Percentiles rank a stretch among this genome's conserved stretches.
phyloP scores from a whole-genome alignment of 2,113 vertebrate genomes.

The Coturnix japonica region DNA sequence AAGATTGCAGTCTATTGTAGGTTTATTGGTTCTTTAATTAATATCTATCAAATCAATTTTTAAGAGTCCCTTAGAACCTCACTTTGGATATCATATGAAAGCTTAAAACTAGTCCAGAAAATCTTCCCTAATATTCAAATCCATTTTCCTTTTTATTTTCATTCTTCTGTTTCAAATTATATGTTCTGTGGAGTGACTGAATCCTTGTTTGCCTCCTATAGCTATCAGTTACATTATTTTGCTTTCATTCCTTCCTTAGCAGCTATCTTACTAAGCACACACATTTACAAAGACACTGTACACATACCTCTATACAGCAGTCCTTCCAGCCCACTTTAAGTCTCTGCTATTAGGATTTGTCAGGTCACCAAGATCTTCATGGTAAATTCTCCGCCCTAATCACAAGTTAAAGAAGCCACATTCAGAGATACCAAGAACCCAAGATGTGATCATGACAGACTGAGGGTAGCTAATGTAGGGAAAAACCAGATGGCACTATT shows the following conservation, averaged over 20 bases:
- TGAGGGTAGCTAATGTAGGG: background rate
- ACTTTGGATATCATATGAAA: conserved; percentile 3
- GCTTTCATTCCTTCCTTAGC: background rate
- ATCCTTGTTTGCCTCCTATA: background rate
- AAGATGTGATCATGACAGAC: background rate
- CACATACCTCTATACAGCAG: background rate
- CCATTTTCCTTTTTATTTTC: conserved; percentile 20
- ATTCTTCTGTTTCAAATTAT: conserved; percentile 39
- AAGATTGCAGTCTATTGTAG: background rate
- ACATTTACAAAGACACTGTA: background rate
- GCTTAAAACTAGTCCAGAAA: conserved; percentile 3
- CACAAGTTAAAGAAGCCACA: background rate
- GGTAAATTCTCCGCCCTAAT: background rate
- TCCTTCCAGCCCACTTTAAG: background rate
- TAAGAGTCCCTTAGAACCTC: background rate
- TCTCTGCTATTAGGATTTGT: background rate
- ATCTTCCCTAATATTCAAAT: conserved; percentile 11
- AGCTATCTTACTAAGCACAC: background rate
- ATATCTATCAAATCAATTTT: conserved; percentile 40
- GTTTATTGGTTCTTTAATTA: conserved; percentile 43
- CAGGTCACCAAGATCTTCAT: background rate
- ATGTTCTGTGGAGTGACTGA: background rate
- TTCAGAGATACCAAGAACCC: rapidly evolving
- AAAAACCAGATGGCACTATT: background rate
- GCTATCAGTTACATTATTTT: conserved; percentile 5